Conservation (phyloP, 2,888 invertebrate genomes). For the Philereme vetulata region DNA sequence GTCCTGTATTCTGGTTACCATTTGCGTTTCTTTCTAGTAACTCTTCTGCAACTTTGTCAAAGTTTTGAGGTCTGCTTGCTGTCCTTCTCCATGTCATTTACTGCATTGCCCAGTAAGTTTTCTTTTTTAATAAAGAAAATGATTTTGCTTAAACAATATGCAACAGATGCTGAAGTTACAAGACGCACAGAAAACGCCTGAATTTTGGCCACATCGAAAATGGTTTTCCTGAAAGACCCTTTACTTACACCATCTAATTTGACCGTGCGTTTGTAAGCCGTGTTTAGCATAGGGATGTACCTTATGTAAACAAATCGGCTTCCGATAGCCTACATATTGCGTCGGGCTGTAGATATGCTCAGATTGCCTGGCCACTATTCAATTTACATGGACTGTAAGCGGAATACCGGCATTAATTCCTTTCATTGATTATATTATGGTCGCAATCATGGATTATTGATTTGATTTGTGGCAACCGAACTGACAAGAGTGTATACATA, state of each 20-base stretch:
- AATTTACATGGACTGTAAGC: slow-evolving; percentile 29
- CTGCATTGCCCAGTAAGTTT: too few relatives aligned
- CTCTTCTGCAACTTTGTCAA: too few relatives aligned
- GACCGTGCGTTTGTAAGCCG: slow-evolving; percentile 36
- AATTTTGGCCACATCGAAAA: slow-evolving; percentile 16
- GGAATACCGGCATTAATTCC: slow-evolving; percentile 16
- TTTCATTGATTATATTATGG: slow-evolving; percentile 15
- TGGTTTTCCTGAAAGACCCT: slow-evolving; percentile 25
- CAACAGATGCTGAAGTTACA: too few relatives aligned
- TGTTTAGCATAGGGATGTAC: slow-evolving; percentile 49
- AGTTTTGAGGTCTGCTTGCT: background rate
- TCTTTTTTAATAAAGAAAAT: too few relatives aligned
- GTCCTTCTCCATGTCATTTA: background rate
- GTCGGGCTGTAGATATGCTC: slow-evolving; percentile 36
- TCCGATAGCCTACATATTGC: slow-evolving; percentile 48
- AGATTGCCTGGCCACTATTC: slow-evolving; percentile 32
- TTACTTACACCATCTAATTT: slow-evolving; percentile 27
- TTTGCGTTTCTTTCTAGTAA: too few relatives aligned
- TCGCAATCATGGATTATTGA: slow-evolving; percentile 4
- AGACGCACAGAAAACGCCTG: too few relatives aligned
- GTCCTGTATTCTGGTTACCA: background rate
- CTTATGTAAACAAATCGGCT: slow-evolving; percentile 50
- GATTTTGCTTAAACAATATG: too few relatives aligned
- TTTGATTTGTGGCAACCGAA: slow-evolving; percentile 7
- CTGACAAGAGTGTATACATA: background rate